Conservation (phyloP, 92 coral and sea anemone species). For the Epizoanthus illoricatus region DNA sequence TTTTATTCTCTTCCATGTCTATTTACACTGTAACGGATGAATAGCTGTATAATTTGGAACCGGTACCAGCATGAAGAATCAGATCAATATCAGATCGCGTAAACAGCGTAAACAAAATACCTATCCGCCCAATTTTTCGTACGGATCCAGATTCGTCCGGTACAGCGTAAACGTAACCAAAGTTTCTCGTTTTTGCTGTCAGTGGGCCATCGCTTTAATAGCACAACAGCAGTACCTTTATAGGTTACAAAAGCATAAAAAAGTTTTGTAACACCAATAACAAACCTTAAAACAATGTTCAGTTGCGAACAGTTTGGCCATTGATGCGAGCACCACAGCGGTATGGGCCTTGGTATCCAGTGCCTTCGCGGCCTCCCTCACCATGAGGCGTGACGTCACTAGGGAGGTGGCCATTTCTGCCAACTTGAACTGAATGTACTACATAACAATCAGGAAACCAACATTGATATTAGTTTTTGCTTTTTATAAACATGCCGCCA, state of each 20-base stretch:
- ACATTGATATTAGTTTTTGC: not conserved
- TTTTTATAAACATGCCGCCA: not conserved
- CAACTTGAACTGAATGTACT: constrained; percentile 75
- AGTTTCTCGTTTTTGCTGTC: no score
- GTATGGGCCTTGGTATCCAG: constrained; percentile 57
- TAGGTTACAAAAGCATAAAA: not conserved
- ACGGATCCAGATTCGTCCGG: no score
- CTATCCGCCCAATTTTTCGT: no score
- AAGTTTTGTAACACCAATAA: not conserved
- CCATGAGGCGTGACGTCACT: constrained; percentile 73
- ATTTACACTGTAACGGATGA: no score
- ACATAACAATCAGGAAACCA: not conserved
- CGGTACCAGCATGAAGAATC: no score
- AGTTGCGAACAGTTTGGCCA: constrained; percentile 85
- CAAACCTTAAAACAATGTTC: constrained; percentile 79
- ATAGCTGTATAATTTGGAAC: no score
- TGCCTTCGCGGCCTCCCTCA: constrained; percentile 71
- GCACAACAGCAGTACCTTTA: no score
- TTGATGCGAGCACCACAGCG: constrained; percentile 63
- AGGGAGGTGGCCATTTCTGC: constrained; percentile 84
- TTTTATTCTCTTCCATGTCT: no score
- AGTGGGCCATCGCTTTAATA: no score
- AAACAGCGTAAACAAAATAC: no score
- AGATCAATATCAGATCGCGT: no score
- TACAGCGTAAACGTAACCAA: no score